Evolutionary conservation across 1,140 invertebrate species (phyloP).

Genomic region (Papilio dardanus): DNA sequence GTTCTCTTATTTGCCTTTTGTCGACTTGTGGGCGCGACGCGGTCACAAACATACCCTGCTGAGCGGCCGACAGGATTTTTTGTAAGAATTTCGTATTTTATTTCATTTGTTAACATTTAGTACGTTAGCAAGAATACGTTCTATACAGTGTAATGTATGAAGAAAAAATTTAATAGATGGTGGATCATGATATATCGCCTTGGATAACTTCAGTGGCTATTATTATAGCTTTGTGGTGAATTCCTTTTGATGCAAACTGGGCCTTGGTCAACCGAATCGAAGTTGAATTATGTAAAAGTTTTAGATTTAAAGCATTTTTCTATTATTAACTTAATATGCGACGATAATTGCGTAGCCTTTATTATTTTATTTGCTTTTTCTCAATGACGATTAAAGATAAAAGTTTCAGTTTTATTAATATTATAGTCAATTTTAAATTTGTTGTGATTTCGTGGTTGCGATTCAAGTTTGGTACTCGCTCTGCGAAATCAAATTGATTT

Average conservation of each 20-base stretch:
- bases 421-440: neutral
- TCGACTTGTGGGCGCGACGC: constrained; percentile 79
- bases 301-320: neutral
- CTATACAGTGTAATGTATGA: constrained; percentile 44
- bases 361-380: no score
- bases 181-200: constrained; percentile 74
- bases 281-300: constrained; percentile 14
- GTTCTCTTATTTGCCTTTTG: constrained; percentile 82
- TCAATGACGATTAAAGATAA: neutral
- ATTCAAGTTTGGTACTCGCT: neutral
- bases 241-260: constrained; percentile 45
- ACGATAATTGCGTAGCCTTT: neutral
- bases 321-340: neutral
- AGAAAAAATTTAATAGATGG: constrained; percentile 73
- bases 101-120: constrained; percentile 70
- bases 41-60: constrained; percentile 79
- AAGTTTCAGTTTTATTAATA: neutral
- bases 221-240: constrained; percentile 61
- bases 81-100: constrained; percentile 77
- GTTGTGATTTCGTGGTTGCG: neutral
- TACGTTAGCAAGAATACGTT: constrained; percentile 57
- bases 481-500: neutral
- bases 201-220: constrained; percentile 51
- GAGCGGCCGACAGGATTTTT: constrained; percentile 73
- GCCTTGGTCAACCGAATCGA: constrained; percentile 42